Evolutionary conservation across 2,113 vertebrate species (phyloP).

Genomic region (Gulo gulo): DNA sequence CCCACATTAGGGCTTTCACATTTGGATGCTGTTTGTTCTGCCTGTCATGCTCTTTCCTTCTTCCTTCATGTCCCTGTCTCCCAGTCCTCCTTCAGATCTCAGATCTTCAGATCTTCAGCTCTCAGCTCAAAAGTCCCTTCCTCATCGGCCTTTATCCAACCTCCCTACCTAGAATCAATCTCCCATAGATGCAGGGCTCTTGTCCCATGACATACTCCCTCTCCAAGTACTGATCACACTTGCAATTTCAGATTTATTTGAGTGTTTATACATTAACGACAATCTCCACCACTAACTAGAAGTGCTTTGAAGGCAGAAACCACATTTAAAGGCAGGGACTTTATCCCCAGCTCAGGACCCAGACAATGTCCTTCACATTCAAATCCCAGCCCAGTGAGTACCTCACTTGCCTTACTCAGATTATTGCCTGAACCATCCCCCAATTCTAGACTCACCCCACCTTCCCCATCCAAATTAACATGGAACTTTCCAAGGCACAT

Average conservation of each 20-base stretch:
- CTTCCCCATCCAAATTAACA: not conserved
- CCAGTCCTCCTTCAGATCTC: not conserved
- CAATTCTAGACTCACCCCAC: not conserved
- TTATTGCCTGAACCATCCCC: not conserved
- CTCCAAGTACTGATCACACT: not conserved
- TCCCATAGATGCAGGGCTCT: not conserved
- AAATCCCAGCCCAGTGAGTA: not conserved
- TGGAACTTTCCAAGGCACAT: not conserved
- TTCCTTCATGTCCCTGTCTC: not conserved
- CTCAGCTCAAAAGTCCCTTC: not conserved
- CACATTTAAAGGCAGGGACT: not conserved
- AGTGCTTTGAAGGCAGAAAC: not conserved
- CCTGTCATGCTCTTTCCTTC: not conserved
- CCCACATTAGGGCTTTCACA: not conserved
- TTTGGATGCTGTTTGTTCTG: not conserved
- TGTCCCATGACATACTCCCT: not conserved
- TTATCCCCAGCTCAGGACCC: not conserved
- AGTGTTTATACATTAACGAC: not conserved
- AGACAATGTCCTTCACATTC: not conserved
- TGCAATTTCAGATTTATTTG: not conserved
- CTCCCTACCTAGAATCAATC: not conserved
- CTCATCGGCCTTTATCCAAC: not conserved
- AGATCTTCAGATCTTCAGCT: too few species aligned
- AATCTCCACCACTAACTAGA: not conserved
- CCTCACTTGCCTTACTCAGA: not conserved